Evolutionary conservation across 1,140 invertebrate species (phyloP), one percentile per base, ranked within the genome.

Genomic region (Odontomachus brunneus): DNA sequence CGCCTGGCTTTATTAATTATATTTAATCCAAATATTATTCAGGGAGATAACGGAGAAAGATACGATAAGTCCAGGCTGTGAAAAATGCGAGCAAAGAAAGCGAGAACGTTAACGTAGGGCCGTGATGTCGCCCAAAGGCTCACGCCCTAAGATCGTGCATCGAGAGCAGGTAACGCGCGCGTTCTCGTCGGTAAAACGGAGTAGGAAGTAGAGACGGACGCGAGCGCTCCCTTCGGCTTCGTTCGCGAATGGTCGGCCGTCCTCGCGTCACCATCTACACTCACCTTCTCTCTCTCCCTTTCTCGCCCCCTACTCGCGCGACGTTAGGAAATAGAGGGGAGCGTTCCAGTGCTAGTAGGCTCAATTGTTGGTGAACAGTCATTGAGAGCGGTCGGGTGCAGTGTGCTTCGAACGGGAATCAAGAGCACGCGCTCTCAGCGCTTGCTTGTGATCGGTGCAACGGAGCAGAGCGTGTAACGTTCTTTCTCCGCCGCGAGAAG

Each of bases 321-420:
- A 7, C 38, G 9, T 44, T 44, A 44, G 9, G 71, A 80, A 26
- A 26, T 69, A 82, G 85, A 62, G 71, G 66, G 59, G 51, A 66
- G 76, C 67, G 60, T 51, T 65, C n/a, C 44, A 2, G 53, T 72
- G 71, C 60, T 38, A 74, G 84, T 73, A 83, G 85, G 87, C 86
- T 90, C 92, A 93, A 91, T 92, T 90, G 90, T 91, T 83, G 82
- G 87, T 88, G 84, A 88, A 88, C 84, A 85, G 88, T 92, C 87
- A 87, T 81, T 74, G 81, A 66, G 86, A 86, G 71, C 86, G 89
- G 89, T 89, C 80, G 90, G 73, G 84, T 60, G 88, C 62, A 76
- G 24, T 78, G 57, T 71, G 53, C 24, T 33, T 76, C 82, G 76
- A 83, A 74, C 51, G 26, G 49, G 66, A 48, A 75, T 75, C 22